phyloP scores from a whole-genome alignment of 1,140 invertebrate species.

The Nomia melanderi region DNA sequence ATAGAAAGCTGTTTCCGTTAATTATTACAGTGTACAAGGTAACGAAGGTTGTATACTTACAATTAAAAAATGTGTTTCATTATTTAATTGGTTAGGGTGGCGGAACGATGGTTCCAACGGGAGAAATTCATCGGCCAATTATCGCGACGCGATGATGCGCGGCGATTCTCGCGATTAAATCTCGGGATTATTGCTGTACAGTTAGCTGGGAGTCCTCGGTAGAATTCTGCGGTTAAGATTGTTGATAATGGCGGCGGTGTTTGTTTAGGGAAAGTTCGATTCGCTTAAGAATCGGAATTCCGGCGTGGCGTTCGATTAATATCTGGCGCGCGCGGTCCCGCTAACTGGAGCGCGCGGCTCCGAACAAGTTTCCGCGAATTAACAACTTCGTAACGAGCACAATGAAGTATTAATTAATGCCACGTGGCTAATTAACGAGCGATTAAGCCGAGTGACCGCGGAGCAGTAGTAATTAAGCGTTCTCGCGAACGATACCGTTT shows the following conservation, averaged over 20 bases:
- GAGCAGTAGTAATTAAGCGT: slow-evolving; percentile 9
- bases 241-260: background rate
- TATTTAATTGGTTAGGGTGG: background rate
- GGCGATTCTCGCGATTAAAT: background rate
- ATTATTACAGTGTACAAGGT: slow-evolving; percentile 17
- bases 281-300: background rate
- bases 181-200: background rate
- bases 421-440: slow-evolving; percentile 29
- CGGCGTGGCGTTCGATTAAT: slow-evolving; percentile 1
- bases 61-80: background rate
- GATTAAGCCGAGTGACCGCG: slow-evolving; percentile 11
- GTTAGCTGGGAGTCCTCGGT: background rate
- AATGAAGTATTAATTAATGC: slow-evolving; percentile 42
- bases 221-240: background rate
- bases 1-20: too few species aligned
- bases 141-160: background rate
- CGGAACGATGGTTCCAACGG: background rate
- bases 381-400: slow-evolving; percentile 37
- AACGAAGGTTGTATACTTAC: background rate
- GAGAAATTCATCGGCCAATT: background rate
- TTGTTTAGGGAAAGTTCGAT: background rate
- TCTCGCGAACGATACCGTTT: background rate
- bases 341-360: background rate
- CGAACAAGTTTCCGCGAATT: slow-evolving; percentile 12
- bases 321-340: background rate